These are phyloP conservation scores for Heliconius charithonia DNA, from an alignment of 2,888 invertebrate species.

Conservation along the genomic window DNA sequence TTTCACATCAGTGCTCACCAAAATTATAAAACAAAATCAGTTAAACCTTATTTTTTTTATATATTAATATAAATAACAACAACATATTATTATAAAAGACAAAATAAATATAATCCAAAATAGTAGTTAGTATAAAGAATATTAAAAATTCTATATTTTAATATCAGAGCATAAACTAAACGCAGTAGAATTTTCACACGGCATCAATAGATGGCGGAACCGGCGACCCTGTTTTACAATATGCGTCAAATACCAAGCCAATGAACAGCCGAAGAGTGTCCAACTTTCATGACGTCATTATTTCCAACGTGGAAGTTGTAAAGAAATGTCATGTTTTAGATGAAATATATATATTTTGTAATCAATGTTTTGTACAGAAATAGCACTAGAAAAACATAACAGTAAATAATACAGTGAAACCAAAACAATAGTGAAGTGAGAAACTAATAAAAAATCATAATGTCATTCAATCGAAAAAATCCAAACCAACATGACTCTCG, in stretches of 20 bases:
- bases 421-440: constrained; percentile 32
- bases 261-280: constrained; percentile 74
- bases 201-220: constrained; percentile 64
- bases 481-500: constrained; percentile 67
- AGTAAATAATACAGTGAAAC: constrained; percentile 33
- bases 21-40: background rate
- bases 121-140: background rate
- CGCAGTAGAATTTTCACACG: constrained; percentile 12
- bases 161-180: constrained; percentile 15
- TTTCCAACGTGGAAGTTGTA: constrained; percentile 86
- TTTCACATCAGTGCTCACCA: background rate
- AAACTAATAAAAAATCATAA: constrained; percentile 49
- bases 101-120: background rate
- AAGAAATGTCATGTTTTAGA: constrained; percentile 72
- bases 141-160: background rate
- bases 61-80: background rate
- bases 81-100: background rate
- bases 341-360: constrained; percentile 60
- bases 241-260: constrained; percentile 58
- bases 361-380: constrained; percentile 53
- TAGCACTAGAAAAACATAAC: constrained; percentile 9
- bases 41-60: too few species aligned
- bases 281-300: constrained; percentile 84
- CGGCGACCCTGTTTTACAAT: constrained; percentile 60
- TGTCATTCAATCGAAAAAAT: constrained; percentile 53